A percentile compares a stretch with the other conserved stretches of the same genome.
Evolutionary conservation across 2,113 vertebrate species (phyloP).

Genomic region (Isurus oxyrinchus): DNA sequence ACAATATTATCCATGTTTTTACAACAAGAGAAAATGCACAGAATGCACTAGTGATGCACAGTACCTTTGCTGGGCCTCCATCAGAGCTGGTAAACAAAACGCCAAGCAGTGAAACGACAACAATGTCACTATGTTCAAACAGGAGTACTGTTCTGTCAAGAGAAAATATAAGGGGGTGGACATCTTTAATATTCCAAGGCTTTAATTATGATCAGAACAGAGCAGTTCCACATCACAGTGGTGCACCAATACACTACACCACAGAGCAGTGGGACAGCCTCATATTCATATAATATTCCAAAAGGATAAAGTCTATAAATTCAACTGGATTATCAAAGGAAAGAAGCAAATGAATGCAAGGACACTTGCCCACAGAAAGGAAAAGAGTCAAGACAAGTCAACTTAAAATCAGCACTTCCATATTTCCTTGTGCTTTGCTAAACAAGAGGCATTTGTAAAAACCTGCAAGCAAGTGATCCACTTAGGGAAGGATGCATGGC

Average conservation of each 20-base stretch:
- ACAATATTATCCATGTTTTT: not conserved
- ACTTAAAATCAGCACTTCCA: not conserved
- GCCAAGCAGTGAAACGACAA: conserved; percentile 82
- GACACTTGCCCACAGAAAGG: not conserved
- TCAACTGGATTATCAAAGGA: not conserved
- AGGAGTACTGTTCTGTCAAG: conserved; percentile 77
- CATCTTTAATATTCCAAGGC: not conserved
- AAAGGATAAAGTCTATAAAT: not conserved
- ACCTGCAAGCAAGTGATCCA: not conserved
- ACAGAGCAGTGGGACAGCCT: not conserved
- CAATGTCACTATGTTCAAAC: conserved; percentile 90
- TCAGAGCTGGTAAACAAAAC: conserved; percentile 89
- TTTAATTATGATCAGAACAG: not conserved
- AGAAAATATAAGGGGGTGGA: conserved; percentile 16
- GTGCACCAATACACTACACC: not conserved
- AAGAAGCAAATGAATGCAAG: not conserved
- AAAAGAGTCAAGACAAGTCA: not conserved
- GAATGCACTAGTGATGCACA: not conserved
- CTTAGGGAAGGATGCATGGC: not conserved
- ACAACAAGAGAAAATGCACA: not conserved
- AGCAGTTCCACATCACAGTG: not conserved
- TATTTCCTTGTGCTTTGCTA: not conserved
- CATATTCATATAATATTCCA: not conserved
- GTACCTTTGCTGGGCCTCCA: conserved; percentile 91
- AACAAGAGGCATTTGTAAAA: conserved; percentile 21